These are phyloP conservation scores for Lucinisca nassula DNA, from an alignment of 2,888 invertebrate species.

Conservation along the genomic window DNA sequence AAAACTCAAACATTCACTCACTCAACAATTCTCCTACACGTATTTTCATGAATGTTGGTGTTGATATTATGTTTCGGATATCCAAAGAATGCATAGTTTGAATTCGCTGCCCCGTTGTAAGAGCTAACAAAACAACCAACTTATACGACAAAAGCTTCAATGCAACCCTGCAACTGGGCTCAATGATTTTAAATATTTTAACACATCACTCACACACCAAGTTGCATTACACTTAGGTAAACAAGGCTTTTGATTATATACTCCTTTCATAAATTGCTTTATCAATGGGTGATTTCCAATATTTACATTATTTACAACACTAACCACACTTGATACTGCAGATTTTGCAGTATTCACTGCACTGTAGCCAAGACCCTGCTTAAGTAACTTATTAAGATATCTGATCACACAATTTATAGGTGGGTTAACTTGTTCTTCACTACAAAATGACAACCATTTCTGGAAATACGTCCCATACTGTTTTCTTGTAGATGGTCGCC, in stretches of 20 bases:
- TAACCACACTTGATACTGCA: not conserved
- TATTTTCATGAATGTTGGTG: not conserved
- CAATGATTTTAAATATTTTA: conserved; percentile 42
- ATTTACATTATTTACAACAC: not conserved
- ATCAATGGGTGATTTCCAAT: conserved; percentile 28
- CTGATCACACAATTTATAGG: conserved; percentile 33
- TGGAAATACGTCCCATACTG: conserved; percentile 60
- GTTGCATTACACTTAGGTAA: conserved; percentile 50
- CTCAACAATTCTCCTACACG: conserved; percentile 34
- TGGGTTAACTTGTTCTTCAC: conserved; percentile 50
- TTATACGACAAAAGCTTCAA: conserved; percentile 39
- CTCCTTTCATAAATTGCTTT: conserved; percentile 62
- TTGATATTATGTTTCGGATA: conserved; percentile 29
- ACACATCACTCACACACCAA: conserved; percentile 57
- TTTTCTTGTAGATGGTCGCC: conserved; percentile 49
- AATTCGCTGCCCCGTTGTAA: conserved; percentile 58
- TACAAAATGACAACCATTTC: conserved; percentile 56
- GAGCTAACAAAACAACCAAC: conserved; percentile 47
- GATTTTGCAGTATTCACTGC: conserved; percentile 49
- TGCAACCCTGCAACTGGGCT: conserved; percentile 23
- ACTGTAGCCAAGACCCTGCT: conserved; percentile 41
- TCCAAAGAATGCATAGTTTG: conserved; percentile 52
- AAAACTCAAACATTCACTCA: no score
- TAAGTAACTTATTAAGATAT: conserved; percentile 32
- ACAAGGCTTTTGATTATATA: conserved; percentile 49